phyloP scores from a whole-genome alignment of 1,140 invertebrate genomes.

The Centruroides sculpturatus region DNA sequence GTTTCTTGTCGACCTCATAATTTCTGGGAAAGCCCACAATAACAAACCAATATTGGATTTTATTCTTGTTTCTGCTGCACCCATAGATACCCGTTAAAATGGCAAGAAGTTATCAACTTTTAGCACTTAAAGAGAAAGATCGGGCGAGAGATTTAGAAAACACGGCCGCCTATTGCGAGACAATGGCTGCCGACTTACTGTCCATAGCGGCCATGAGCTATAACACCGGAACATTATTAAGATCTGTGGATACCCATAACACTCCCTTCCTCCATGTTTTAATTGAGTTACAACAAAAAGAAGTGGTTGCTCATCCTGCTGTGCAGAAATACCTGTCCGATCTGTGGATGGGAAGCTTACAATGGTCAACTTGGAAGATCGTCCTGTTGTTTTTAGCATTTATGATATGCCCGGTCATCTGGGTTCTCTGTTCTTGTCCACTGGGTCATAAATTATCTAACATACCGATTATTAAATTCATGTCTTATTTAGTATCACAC shows the following conservation, averaged over 20 bases:
- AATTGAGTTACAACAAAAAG: constrained; percentile 87
- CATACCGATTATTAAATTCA: constrained; percentile 94
- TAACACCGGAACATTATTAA: constrained; percentile 77
- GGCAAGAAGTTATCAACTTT: constrained; percentile 59
- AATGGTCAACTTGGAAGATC: constrained; percentile 91
- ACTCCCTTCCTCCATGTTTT: constrained; percentile 92
- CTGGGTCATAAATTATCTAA: constrained; percentile 82
- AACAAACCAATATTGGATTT: constrained; percentile 96
- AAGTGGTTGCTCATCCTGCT: constrained; percentile 48
- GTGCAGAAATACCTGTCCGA: constrained; percentile 51
- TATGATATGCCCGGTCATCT: constrained; percentile 83
- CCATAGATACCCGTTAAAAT: constrained; percentile 96
- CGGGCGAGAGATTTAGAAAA: constrained; percentile 87
- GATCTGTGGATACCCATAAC: constrained; percentile 77
- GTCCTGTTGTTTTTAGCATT: constrained; percentile 81
- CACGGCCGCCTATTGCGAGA: constrained; percentile 88
- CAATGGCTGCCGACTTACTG: constrained; percentile 90
- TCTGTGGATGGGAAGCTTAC: constrained; percentile 87
- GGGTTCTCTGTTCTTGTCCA: constrained; percentile 91
- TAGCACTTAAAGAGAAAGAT: constrained; percentile 83
- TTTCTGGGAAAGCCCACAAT: constrained; percentile 90
- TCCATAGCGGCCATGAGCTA: constrained; percentile 85
- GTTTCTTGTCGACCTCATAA: constrained; percentile 98
- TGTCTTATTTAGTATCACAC: constrained; percentile 97
- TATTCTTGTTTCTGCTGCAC: constrained; percentile 87